Base-by-base conservation (phyloP, 2,888 invertebrate species). In the Drosophila mercatorum region DNA sequence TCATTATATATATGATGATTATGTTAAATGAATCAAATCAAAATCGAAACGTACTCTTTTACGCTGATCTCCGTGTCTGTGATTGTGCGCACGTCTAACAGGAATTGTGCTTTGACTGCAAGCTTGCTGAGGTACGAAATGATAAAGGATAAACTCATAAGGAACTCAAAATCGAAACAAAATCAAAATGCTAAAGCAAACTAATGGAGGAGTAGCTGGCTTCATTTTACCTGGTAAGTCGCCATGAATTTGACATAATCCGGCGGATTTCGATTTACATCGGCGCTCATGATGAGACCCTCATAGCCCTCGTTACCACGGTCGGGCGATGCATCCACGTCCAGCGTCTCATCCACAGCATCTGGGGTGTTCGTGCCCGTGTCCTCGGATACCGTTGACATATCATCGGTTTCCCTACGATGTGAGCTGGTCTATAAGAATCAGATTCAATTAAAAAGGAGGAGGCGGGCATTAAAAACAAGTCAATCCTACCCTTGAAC, bases 231-330 rank as follows among this genome's bases (percentile, higher is more conserved):
- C 91, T 93, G 93, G 80, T 92, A 93, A 31, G 86, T 81, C 0
- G 92, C 77, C 93, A 93, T 93, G 75, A 93, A 93, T 58, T 89
- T 89, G 28, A 93, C 82, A 77, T 92, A 93, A 22, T 92, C 91
- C 0, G 80, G 64, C 5, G 90, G 89, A 84, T 92, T 92, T 5
- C 93, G 83, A 3, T 92, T 89, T 47, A 92, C 92, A 72, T 91
- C 87, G 3, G 93, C 80, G 49, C 86, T 89, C 83, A 93, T 91
- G 8, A 93, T 78, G 5, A 93, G 69, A 2, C 93, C 93, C 65
- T 92, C 91, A 64, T 88, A 92, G 5, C 68, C 88, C 2, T 91
- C 90, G 57, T 68, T 75, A 0, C 22, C 28, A 1, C 31, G 58
- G 3, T 81, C 82, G 3, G 62, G 55, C 5, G 62, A 3, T 0